Conservation (phyloP, 2,888 invertebrate species). For the Drosophila gaucha region DNA sequence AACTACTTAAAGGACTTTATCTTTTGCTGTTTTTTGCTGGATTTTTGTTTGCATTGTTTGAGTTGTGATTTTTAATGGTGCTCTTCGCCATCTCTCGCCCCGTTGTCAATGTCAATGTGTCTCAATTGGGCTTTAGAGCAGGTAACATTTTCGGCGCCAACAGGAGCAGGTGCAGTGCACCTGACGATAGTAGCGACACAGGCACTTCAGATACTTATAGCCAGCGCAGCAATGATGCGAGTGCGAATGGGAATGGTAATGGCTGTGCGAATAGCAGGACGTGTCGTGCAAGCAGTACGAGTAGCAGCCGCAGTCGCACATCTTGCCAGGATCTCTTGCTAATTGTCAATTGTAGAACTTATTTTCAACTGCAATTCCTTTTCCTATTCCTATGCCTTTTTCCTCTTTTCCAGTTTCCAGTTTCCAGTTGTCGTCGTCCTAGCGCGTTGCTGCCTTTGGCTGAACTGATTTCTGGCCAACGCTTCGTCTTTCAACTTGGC, state of each 20-base stretch:
- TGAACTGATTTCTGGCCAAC: constrained; percentile 77
- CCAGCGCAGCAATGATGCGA: constrained; percentile 76
- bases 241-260: constrained; percentile 64
- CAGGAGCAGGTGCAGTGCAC: constrained; percentile 75
- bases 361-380: background rate
- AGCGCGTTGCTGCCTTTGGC: constrained; percentile 58
- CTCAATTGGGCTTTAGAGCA: constrained; percentile 53
- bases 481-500: constrained; percentile 71
- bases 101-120: constrained; percentile 11
- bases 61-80: constrained; percentile 64
- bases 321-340: constrained; percentile 42
- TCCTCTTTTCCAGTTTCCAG: background rate
- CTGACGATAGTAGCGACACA: constrained; percentile 73
- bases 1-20: constrained; percentile 78
- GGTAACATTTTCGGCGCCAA: constrained; percentile 75
- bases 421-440: constrained; percentile 39
- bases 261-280: constrained; percentile 72
- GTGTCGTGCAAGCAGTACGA: constrained; percentile 70
- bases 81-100: constrained; percentile 13
- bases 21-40: constrained; percentile 53
- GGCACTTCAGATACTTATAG: constrained; percentile 75
- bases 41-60: constrained; percentile 67
- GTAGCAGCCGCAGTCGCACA: constrained; percentile 75
- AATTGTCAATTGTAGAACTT: constrained; percentile 5
- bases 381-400: background rate